phyloP scores from a whole-genome alignment of 2,888 invertebrate genomes.

The Antheraea assamensis region DNA sequence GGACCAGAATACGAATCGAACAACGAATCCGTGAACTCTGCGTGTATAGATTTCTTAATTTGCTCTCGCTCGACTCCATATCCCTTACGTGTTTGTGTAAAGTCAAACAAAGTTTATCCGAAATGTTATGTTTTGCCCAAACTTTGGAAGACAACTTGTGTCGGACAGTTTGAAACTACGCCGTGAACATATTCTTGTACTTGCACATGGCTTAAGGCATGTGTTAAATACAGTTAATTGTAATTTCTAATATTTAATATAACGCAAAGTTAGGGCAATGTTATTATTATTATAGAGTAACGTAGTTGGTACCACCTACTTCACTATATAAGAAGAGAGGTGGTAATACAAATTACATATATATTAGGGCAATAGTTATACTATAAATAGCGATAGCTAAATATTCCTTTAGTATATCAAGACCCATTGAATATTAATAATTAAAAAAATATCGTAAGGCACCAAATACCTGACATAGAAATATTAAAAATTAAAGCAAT shows the following conservation, averaged over 20 bases:
- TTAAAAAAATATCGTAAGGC: too few species aligned
- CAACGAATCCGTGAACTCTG: slow-evolving; percentile 32
- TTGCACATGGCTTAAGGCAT: not conserved
- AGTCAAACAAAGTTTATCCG: slow-evolving; percentile 22
- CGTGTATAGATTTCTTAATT: slow-evolving; percentile 42
- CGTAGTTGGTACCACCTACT: too few species aligned
- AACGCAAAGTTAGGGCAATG: too few species aligned
- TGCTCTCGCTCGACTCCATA: slow-evolving; percentile 30
- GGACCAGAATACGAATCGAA: slow-evolving; percentile 45
- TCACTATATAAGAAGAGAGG: too few species aligned
- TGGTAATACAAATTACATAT: too few species aligned
- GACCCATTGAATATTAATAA: too few species aligned
- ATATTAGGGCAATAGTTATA: too few species aligned
- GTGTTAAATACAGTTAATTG: not conserved
- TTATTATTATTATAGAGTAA: too few species aligned
- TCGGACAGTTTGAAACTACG: slow-evolving; percentile 3
- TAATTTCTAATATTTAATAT: not conserved
- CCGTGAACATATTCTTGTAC: not conserved
- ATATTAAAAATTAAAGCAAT: too few species aligned
- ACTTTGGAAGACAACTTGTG: slow-evolving; percentile 8
- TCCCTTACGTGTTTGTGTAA: slow-evolving; percentile 22
- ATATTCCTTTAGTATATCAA: too few species aligned
- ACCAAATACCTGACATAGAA: too few species aligned
- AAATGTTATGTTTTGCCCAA: slow-evolving; percentile 10
- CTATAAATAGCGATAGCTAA: too few species aligned